phyloP scores from a whole-genome alignment of 2,888 invertebrate genomes.

The Caenorhabditis wallacei region DNA sequence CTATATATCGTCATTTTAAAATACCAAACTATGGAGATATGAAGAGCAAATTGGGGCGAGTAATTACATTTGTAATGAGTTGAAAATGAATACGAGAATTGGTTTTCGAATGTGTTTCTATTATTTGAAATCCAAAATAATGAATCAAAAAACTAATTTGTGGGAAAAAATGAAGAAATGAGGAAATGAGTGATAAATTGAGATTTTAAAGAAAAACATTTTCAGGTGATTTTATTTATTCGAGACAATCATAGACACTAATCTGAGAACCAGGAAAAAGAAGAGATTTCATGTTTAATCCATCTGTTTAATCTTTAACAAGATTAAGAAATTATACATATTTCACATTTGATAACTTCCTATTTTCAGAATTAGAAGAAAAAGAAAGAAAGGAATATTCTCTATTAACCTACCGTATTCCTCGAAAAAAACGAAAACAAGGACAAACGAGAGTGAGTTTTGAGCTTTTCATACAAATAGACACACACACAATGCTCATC shows the following conservation, averaged over 20 bases:
- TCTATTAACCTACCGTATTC: conserved; percentile 47
- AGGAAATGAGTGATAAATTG: too few relatives aligned
- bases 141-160: not conserved
- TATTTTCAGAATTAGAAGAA: not conserved
- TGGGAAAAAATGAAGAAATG: not conserved
- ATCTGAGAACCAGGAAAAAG: not conserved
- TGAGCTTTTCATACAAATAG: conserved; percentile 30
- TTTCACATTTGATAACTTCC: not conserved
- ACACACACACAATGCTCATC: conserved; percentile 48
- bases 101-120: not conserved
- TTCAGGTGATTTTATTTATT: not conserved
- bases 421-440: conserved; percentile 33
- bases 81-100: not conserved
- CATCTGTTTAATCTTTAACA: too few relatives aligned
- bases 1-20: not conserved
- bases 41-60: not conserved
- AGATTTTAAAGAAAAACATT: too few relatives aligned
- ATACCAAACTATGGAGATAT: not conserved
- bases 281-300: not conserved
- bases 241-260: too few relatives aligned
- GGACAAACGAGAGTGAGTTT: conserved; percentile 31
- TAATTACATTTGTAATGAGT: not conserved
- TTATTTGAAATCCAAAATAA: too few relatives aligned
- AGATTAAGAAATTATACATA: too few relatives aligned
- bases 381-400: too few relatives aligned